phyloP scores from a whole-genome alignment of 2,888 invertebrate genomes.

The Dynastes grantii region DNA sequence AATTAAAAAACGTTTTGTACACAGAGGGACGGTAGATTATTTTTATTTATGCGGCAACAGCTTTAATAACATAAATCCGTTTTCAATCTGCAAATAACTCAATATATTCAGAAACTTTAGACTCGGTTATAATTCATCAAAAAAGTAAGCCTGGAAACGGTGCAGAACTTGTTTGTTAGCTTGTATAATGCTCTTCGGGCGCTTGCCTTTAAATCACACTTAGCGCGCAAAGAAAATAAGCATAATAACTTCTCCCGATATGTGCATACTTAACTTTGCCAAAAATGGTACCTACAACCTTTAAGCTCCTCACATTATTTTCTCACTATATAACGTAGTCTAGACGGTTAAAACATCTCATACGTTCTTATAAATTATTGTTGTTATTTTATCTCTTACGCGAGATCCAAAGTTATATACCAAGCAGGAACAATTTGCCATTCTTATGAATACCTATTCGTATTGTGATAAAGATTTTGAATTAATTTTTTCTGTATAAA shows the following conservation, averaged over 20 bases:
- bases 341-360: conserved; percentile 45
- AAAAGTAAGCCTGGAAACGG: conserved; percentile 29
- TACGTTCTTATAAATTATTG: conserved; percentile 50
- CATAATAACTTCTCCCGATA: conserved; percentile 55
- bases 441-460: conserved; percentile 20
- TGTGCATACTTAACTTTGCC: conserved; percentile 55
- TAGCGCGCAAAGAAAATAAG: conserved; percentile 55
- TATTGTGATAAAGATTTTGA: too few relatives aligned
- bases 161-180: conserved; percentile 49
- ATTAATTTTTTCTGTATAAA: too few relatives aligned
- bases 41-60: conserved; percentile 32
- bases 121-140: conserved; percentile 43
- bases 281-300: conserved; percentile 55
- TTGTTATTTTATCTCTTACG: conserved; percentile 49
- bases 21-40: conserved; percentile 1
- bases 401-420: conserved; percentile 34
- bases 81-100: conserved; percentile 40
- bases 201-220: conserved; percentile 54
- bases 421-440: conserved; percentile 48
- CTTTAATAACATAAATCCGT: conserved; percentile 33
- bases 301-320: conserved; percentile 41
- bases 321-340: conserved; percentile 47
- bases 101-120: conserved; percentile 38
- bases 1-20: conserved; percentile 35
- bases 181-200: conserved; percentile 49